Conservation (phyloP, 2,888 invertebrate genomes). For the Andrena hattorfiana region DNA sequence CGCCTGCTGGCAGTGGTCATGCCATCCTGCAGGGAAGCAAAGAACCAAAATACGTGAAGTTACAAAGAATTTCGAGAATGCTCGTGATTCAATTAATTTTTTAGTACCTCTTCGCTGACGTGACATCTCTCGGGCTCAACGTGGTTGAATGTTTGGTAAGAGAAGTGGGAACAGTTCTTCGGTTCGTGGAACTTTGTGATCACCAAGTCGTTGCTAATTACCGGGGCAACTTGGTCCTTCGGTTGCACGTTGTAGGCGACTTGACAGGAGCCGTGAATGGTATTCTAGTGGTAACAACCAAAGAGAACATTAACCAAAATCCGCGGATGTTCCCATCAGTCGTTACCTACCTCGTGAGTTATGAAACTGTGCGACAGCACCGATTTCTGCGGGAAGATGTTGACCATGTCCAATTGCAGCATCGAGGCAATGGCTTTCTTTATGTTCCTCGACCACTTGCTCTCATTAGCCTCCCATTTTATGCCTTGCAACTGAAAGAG, state of each 20-base stretch:
- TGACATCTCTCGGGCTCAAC: slow-evolving; percentile 69
- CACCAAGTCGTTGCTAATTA: slow-evolving; percentile 65
- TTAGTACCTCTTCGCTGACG: slow-evolving; percentile 63
- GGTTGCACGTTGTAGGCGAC: slow-evolving; percentile 80
- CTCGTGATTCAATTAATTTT: not conserved
- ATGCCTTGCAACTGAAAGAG: slow-evolving; percentile 76
- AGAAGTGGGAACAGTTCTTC: slow-evolving; percentile 74
- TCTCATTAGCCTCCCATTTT: slow-evolving; percentile 76
- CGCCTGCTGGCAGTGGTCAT: slow-evolving; percentile 72
- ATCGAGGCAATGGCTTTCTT: slow-evolving; percentile 84
- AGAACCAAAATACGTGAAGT: not conserved
- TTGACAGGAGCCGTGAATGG: slow-evolving; percentile 82
- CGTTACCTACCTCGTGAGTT: slow-evolving; percentile 83
- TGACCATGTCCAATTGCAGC: slow-evolving; percentile 82
- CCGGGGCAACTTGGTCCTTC: slow-evolving; percentile 40
- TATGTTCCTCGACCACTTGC: slow-evolving; percentile 83
- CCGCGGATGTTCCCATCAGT: slow-evolving; percentile 81
- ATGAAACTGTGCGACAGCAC: slow-evolving; percentile 76
- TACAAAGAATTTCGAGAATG: not conserved
- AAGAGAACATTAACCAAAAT: slow-evolving; percentile 83
- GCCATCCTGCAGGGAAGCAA: slow-evolving; percentile 59
- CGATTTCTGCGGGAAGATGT: slow-evolving; percentile 66
- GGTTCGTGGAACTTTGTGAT: slow-evolving; percentile 81
- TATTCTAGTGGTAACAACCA: slow-evolving; percentile 85
- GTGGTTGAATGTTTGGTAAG: slow-evolving; percentile 75